phyloP scores from a whole-genome alignment of 2,797 vertebrate species.

The Scolopax rusticola region DNA sequence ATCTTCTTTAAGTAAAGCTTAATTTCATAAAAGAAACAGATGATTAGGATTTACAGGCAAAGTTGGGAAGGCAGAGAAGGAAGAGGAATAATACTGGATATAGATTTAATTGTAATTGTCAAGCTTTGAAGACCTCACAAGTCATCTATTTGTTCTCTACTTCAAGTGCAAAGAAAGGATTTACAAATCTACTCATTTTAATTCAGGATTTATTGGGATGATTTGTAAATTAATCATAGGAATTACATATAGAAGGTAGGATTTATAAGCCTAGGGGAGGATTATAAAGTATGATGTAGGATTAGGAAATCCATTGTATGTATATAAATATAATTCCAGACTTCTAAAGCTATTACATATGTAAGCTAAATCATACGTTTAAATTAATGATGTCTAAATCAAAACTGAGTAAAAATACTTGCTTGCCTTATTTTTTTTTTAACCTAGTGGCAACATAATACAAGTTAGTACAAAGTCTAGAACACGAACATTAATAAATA shows the following conservation, averaged over 20 bases:
- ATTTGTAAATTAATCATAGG: conserved; percentile 20
- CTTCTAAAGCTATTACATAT: background rate
- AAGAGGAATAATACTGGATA: background rate
- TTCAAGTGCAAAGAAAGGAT: conserved; percentile 7
- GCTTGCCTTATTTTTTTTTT: background rate
- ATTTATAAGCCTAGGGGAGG: background rate
- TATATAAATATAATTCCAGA: conserved; percentile 2
- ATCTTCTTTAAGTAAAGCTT: background rate
- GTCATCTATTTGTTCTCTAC: background rate
- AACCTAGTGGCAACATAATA: background rate
- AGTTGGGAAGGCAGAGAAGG: background rate
- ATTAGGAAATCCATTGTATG: background rate
- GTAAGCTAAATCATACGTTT: background rate
- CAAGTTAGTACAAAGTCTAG: background rate
- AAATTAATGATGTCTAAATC: background rate
- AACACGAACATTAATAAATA: background rate
- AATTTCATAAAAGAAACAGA: background rate
- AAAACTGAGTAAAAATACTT: background rate
- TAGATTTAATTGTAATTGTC: conserved; percentile 3
- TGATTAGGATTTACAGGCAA: background rate
- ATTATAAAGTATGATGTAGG: background rate
- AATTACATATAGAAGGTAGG: conserved; percentile 2
- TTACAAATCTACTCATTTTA: conserved; percentile 10
- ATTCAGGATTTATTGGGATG: conserved; percentile 23
- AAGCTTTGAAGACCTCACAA: background rate